Base-by-base conservation (phyloP, 2,888 invertebrate species). In the Alloscopus bannaensis region DNA sequence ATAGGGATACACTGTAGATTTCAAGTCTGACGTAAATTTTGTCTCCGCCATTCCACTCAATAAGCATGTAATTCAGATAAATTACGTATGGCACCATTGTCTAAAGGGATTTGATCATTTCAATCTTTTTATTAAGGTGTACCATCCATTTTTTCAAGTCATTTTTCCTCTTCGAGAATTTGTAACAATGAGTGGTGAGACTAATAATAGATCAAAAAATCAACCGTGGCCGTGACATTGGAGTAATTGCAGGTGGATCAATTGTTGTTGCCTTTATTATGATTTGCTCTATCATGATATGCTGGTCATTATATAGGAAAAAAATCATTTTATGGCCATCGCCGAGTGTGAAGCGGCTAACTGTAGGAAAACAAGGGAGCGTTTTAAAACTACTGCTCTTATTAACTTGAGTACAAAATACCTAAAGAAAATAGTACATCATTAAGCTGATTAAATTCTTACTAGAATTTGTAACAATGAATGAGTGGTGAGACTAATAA, bases 221-320 rank as follows among this genome's bases (percentile, higher is more conserved):
- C 62, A 70, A 70, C 70, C 77, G 70, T 77, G 70, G 57, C 77
- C 77, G 70, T 77, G 77, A 45, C 77, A 77, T 77, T 77, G 77
- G 45, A 76, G n/a, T 50, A 40, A 76, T 76, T 50, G 26, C 66
- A 68, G 68, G 60, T 60, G 75, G 47, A 76, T 68, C 66, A 68
- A 76, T 76, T 50, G 60, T 60, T 40, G 60, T 60, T 40, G 40
- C 60, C 36, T 59, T 59, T 20, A 60, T 59, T 29, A 59, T 59
- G 3, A 59, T 59, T 59, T 31, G 18, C 18, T 29, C 22, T 29
- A 57, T 52, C 24, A 52, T 6, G n/a, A 47, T 47, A 6, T n/a
- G 36, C 31, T 59, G 31, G 31, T 31, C 31, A 57, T 28, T 57
- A 18, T 59, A 18, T 16, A 59, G n/a, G 18, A 55, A 55, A 52